Evolutionary conservation across 2,113 vertebrate genomes (phyloP), one percentile per base, ranked within the genome.

Genomic region (Corvus moneduloides): DNA sequence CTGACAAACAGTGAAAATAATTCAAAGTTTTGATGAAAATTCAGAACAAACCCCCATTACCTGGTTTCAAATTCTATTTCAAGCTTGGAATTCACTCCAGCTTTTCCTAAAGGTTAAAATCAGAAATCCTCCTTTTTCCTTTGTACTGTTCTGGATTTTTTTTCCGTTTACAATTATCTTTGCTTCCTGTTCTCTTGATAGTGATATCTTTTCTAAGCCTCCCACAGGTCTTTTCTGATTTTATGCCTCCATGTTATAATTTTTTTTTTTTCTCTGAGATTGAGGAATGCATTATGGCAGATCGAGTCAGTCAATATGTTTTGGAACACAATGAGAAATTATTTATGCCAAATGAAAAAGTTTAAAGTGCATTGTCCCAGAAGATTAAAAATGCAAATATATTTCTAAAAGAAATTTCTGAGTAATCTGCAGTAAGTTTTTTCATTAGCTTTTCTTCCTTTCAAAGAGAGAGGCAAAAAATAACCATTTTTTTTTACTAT

Each of bases 111-210:
- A 67, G 4, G 7, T 35, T 77, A 46, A 77, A 80, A 19, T 2
- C 6, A 67, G 21, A 37, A 12, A 46, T 43, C 61, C 2, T 15
- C 7, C 7, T 19, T 58, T 75, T 75, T 35, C 13, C 6, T 7
- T 67, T 48, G 4, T 30, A 30, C 5, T 16, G 1, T 11, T 48
- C 1, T 30, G 27, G 4, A 7, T 1, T 28, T 20, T 63, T 35
- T 30, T 49, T 76, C 43, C n/a, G 2, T 32, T 43, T 69, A 4
- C 5, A 62, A 22, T 37, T 77, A 26, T 15, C 30, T 67, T 67
- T 13, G 2, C 15, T 86, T 83, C 46, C 26, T 58, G 4, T 58
- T 82, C 16, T 83, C 18, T 23, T 56, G 30, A 67, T 10, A 55
- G 11, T 9, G n/a, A 26, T 26, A 35, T 15, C 41, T 75, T 18